Base-by-base conservation (phyloP, 2,113 vertebrate species). In the Perca schrenkii region DNA sequence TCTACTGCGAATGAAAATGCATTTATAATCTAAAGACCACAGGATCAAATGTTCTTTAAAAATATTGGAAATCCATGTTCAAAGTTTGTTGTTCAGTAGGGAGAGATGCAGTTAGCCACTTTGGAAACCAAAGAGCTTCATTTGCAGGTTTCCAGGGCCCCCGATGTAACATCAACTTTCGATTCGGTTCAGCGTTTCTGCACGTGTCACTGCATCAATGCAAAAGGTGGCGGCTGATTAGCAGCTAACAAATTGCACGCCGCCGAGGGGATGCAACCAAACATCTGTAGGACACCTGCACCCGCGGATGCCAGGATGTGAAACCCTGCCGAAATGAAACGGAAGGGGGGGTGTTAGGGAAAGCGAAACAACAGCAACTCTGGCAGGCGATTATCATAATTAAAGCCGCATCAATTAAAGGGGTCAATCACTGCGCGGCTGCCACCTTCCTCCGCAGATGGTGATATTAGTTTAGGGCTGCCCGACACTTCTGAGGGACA, bases 351-450 rank as follows among this genome's bases (percentile, higher is more conserved):
- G 22, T 0, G 61, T 14, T 28, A 10, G 72, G 72, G 71, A 77
- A 78, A 85, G 74, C 0, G 64, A 83, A 83, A 83, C 90, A 90
- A 88, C 86, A 87, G 84, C 82, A 82, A 92, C 94, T 96, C 95
- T 96, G 96, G 95, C 96, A 95, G 94, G 89, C 93, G 96, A 97
- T 98, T 97, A 97, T 96, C 97, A 97, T 98, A 97, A 97, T 97
- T 97, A 98, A 97, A 97, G 97, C 95, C 95, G 95, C 96, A 97
- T 97, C 97, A 97, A 96, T 97, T 97, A 96, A 96, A 97, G 89
- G 68, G 94, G 95, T 95, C 96, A 95, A 95, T 96, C 95, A 94
- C 80, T 16, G 75, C 66, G 8, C 79, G 82, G 87, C 89, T 79
- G 95, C 95, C 94, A 94, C 93, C 96, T 97, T 97, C 96, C 96